Percentiles rank a stretch among this genome's conserved stretches.
phyloP scores from a whole-genome alignment of 2,113 vertebrate species.

The Xiphophorus couchianus region DNA sequence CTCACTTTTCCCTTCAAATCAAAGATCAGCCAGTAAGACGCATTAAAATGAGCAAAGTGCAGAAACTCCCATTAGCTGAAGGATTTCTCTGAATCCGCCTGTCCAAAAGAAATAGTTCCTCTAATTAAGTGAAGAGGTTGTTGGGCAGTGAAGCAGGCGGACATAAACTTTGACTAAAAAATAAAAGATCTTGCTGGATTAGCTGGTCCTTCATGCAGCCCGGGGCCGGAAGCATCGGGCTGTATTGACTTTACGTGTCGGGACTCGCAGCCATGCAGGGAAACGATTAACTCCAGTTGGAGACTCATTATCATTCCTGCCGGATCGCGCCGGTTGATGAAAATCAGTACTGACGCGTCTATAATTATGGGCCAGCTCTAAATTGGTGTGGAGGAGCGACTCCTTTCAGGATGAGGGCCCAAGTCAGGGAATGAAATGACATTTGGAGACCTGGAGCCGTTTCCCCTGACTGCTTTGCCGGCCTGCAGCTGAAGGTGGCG shows the following conservation, averaged over 20 bases:
- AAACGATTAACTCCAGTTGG: constrained; percentile 69
- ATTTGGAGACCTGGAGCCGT: constrained; percentile 32
- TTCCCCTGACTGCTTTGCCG: constrained; percentile 63
- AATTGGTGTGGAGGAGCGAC: constrained; percentile 59
- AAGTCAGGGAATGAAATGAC: constrained; percentile 29
- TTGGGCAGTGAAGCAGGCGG: constrained; percentile 34
- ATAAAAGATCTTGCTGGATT: constrained; percentile 48
- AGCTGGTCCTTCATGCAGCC: constrained; percentile 59
- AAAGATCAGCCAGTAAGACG: constrained; percentile 51
- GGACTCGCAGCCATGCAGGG: neutral
- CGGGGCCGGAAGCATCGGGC: neutral
- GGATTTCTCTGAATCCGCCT: constrained; percentile 55
- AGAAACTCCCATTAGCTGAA: constrained; percentile 62
- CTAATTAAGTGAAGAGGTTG: constrained; percentile 69
- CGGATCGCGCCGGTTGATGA: constrained; percentile 72
- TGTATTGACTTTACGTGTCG: constrained; percentile 4
- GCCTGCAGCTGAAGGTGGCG: constrained; percentile 43
- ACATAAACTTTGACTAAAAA: constrained; percentile 60
- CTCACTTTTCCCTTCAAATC: constrained; percentile 44
- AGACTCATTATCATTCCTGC: constrained; percentile 72
- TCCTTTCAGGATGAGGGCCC: constrained; percentile 50
- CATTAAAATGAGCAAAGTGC: constrained; percentile 70
- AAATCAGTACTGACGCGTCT: constrained; percentile 72
- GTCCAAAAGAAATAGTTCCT: constrained; percentile 59
- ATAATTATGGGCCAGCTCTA: constrained; percentile 70